Conservation (phyloP, 2,888 invertebrate genomes). For the Lagria hirta region DNA sequence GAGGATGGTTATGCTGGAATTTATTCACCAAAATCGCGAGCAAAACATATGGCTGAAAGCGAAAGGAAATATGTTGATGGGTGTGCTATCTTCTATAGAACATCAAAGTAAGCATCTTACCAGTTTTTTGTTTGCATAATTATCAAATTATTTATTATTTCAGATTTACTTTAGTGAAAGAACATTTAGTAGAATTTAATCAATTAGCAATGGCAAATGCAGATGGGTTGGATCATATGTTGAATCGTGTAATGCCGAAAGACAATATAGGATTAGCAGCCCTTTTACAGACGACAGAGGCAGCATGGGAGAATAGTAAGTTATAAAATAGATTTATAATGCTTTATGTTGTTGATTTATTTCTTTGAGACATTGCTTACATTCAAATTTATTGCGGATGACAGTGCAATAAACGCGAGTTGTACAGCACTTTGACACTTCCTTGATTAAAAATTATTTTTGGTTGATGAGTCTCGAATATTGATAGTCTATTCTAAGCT, state of each 20-base stretch:
- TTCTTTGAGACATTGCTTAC: too few relatives aligned
- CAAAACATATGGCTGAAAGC: constrained; percentile 96
- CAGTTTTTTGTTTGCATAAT: too few relatives aligned
- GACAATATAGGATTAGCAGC: constrained; percentile 98
- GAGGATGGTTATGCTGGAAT: constrained; percentile 92
- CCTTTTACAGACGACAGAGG: constrained; percentile 90
- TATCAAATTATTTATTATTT: constrained; percentile 8
- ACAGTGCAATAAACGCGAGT: too few relatives aligned
- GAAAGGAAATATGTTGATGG: constrained; percentile 98
- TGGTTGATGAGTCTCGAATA: too few relatives aligned
- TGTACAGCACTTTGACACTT: too few relatives aligned
- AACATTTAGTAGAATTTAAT: constrained; percentile 97
- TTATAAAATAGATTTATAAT: too few relatives aligned
- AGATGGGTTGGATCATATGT: constrained; percentile 96
- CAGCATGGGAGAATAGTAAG: constrained; percentile 87
- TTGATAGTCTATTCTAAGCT: too few relatives aligned
- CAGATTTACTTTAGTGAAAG: constrained; percentile 92
- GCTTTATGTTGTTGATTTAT: background rate
- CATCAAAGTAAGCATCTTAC: constrained; percentile 73
- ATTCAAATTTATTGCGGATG: too few relatives aligned
- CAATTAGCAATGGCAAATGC: constrained; percentile 98
- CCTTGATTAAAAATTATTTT: too few relatives aligned
- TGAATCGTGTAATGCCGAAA: constrained; percentile 98
- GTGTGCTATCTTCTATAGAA: constrained; percentile 97
- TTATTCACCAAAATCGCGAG: constrained; percentile 96